A percentile compares a stretch with the other conserved stretches of the same genome.
Evolutionary conservation across 2,797 vertebrate species (phyloP).

Genomic region (Eupleurogrammus muticus): DNA sequence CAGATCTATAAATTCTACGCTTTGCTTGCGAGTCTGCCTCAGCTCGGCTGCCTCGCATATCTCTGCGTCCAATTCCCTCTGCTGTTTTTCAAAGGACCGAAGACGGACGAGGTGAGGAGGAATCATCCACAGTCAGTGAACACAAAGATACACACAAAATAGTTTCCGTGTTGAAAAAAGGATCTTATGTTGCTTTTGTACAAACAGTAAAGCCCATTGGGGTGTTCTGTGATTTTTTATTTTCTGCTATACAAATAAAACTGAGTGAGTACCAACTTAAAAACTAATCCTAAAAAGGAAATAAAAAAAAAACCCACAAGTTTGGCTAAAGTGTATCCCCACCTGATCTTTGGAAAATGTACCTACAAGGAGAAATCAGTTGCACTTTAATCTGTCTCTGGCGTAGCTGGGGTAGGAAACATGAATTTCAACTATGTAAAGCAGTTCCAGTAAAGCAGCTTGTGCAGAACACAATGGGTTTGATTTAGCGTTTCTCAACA

Average conservation of each 20-base stretch:
- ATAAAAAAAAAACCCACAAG: too few relatives aligned
- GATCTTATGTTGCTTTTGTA: too few relatives aligned
- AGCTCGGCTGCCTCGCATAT: conserved; percentile 87
- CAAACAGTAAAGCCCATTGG: too few relatives aligned
- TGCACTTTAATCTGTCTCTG: not conserved
- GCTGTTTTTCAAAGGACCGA: conserved; percentile 80
- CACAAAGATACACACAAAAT: not conserved
- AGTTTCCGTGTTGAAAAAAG: too few relatives aligned
- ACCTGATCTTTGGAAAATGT: too few relatives aligned
- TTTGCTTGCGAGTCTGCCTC: conserved; percentile 88
- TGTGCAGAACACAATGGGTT: conserved; percentile 55
- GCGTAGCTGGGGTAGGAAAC: conserved; percentile 17
- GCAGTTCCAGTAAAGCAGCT: conserved; percentile 78
- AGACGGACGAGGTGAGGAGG: conserved; percentile 77
- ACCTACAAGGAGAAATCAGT: too few relatives aligned
- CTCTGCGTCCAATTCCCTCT: conserved; percentile 83
- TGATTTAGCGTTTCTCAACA: conserved; percentile 50
- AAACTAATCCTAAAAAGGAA: not conserved
- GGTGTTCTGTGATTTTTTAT: too few relatives aligned
- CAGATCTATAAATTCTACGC: conserved; percentile 93
- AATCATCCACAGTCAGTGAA: too few relatives aligned
- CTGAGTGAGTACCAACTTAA: not conserved
- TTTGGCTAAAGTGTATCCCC: too few relatives aligned
- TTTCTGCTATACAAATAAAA: too few relatives aligned
- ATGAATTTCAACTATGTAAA: conserved; percentile 61